Evolutionary conservation across 2,113 vertebrate genomes (phyloP).

Genomic region (Macroglossus sobrinus): DNA sequence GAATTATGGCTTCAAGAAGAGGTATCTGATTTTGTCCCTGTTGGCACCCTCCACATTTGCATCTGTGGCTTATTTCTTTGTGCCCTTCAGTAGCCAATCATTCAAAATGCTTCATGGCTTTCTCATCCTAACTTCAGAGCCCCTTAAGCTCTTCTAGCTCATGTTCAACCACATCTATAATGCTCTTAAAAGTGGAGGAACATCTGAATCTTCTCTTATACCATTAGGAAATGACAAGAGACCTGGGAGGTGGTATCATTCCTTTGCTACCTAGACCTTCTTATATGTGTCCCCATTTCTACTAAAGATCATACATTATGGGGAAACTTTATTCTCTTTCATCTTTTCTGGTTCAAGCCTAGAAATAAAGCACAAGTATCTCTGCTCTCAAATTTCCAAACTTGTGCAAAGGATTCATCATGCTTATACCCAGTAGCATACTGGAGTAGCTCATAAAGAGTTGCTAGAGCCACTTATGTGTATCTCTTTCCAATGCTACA

Average conservation of each 20-base stretch:
- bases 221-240: not conserved
- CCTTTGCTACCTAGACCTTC: not conserved
- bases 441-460: not conserved
- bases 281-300: not conserved
- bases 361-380: not conserved
- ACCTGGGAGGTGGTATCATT: not conserved
- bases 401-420: not conserved
- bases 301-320: not conserved
- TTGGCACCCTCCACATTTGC: not conserved
- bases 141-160: not conserved
- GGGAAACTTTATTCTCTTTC: not conserved
- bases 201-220: not conserved
- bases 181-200: not conserved
- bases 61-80: not conserved
- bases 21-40: not conserved
- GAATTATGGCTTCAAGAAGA: not conserved
- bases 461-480: not conserved
- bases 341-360: conserved; percentile 6
- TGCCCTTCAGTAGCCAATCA: not conserved
- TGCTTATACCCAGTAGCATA: not conserved
- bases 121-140: not conserved
- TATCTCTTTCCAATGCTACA: not conserved
- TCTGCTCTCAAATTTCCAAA: not conserved
- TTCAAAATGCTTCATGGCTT: not conserved
- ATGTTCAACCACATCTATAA: not conserved